These are phyloP conservation scores for Auanema sp. DNA, from an alignment of 2,888 invertebrate genomes.

Conservation along the genomic window DNA sequence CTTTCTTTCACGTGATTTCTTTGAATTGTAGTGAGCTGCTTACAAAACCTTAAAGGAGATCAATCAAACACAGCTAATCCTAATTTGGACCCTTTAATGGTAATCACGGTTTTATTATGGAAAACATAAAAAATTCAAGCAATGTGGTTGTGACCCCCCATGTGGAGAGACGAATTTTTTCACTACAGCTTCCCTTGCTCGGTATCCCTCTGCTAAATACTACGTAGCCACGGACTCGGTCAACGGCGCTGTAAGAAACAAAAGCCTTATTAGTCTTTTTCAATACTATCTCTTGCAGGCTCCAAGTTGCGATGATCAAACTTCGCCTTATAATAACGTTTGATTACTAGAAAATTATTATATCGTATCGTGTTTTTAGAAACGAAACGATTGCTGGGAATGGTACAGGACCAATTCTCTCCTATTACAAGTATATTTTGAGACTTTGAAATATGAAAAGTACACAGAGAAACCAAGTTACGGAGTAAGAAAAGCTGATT, in stretches of 20 bases:
- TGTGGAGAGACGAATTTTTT: constrained; percentile 36
- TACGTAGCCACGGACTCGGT: constrained; percentile 35
- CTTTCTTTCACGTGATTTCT: not conserved
- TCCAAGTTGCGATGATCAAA: constrained; percentile 4
- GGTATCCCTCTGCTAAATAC: constrained; percentile 37
- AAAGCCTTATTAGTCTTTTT: not conserved
- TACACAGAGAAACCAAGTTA: constrained; percentile 41
- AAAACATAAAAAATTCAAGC: not conserved
- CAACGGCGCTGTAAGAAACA: constrained; percentile 12
- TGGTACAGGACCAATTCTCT: constrained; percentile 58
- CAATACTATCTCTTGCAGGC: not conserved
- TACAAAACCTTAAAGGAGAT: constrained; percentile 36
- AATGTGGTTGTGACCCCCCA: constrained; percentile 39
- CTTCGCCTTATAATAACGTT: not conserved
- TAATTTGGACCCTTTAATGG: constrained; percentile 34
- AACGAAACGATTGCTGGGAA: constrained; percentile 20
- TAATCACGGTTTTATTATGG: not conserved
- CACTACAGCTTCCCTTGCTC: constrained; percentile 36
- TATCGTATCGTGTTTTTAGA: constrained; percentile 14
- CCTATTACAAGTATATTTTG: constrained; percentile 64
- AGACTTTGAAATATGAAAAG: constrained; percentile 60
- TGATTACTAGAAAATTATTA: not conserved
- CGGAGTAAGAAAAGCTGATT: no score
- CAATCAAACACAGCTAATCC: constrained; percentile 31
- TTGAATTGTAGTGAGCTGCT: constrained; percentile 35